Evolutionary conservation across 2,888 invertebrate species (phyloP), one percentile per base, ranked within the genome.

Genomic region (Drosophila peninsularis): DNA sequence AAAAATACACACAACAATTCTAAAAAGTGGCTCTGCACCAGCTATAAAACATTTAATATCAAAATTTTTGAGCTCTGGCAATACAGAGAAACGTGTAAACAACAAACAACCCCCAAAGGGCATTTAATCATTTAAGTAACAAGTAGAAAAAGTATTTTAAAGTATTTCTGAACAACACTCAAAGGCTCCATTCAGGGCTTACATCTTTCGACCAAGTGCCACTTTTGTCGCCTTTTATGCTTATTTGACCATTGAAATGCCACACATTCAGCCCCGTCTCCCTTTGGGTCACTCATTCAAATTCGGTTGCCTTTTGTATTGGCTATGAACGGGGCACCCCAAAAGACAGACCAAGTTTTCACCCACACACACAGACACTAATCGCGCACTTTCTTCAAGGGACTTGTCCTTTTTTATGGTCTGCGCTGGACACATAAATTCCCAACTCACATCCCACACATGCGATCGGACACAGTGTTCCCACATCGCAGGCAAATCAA

Each of bases 161-260:
- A 77, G 63, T 71, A 54, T 71, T 56, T 58, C 42, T 45, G 14
- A 19, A 52, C 54, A n/a, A 24, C 62, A 62, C 75, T 74, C 27
- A 36, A 80, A 69, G 62, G 66, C 56, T 67, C 52, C 67, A 72
- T 71, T 62, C 62, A 71, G 63, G 62, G 53, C 62, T 65, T 55
- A 57, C 36, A 24, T 47, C 47, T 50, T 14, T 42, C 60, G 67
- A 49, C 55, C 79, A 89, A 89, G 84, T 85, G 89, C 68, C 88
- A 88, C 84, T 85, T 85, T 85, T 84, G 88, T 89, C 84, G 84
- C 89, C 89, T 89, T 89, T 85, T 89, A 88, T 89, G 89, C 75
- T 82, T 82, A 73, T 82, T 88, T 85, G 86, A 84, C 78, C 88
- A 82, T 78, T 81, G 67, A 84, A 65, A 57, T 54, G 58, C 62